phyloP scores from a whole-genome alignment of 2,797 vertebrate genomes.

The Phylloscopus collybita region DNA sequence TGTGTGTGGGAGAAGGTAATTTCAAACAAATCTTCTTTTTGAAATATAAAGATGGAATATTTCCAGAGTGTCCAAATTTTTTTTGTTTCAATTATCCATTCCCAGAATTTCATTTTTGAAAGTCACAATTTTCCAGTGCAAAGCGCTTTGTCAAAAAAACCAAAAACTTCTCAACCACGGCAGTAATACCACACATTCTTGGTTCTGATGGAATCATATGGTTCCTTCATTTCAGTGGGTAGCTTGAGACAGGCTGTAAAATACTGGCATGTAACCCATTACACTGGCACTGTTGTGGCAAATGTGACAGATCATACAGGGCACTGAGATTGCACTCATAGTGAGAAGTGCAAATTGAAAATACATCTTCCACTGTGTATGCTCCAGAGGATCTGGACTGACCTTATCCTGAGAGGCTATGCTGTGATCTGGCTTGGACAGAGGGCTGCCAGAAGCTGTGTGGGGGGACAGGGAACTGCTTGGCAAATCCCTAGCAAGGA shows the following conservation, averaged over 20 bases:
- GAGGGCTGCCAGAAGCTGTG: not conserved
- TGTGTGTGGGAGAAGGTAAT: not conserved
- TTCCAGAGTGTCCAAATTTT: not conserved
- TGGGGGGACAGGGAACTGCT: not conserved
- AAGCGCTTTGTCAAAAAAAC: not conserved
- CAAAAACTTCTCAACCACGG: fast-evolving
- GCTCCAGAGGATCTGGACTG: not conserved
- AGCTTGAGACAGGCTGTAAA: not conserved
- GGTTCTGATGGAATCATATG: not conserved
- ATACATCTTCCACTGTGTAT: not conserved
- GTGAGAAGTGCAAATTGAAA: not conserved
- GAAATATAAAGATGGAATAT: not conserved
- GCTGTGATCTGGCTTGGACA: not conserved
- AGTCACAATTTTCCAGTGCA: not conserved
- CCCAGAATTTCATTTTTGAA: not conserved
- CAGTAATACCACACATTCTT: not conserved
- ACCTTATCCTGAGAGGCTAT: not conserved
- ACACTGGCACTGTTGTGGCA: not conserved
- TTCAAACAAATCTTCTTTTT: not conserved
- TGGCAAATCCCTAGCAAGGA: not conserved
- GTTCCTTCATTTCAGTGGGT: not conserved
- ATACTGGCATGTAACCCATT: not conserved
- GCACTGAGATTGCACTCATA: not conserved
- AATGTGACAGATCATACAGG: not conserved
- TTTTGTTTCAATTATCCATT: not conserved